phyloP scores from a whole-genome alignment of 2,888 invertebrate genomes.

The Drosophila flavopinicola region DNA sequence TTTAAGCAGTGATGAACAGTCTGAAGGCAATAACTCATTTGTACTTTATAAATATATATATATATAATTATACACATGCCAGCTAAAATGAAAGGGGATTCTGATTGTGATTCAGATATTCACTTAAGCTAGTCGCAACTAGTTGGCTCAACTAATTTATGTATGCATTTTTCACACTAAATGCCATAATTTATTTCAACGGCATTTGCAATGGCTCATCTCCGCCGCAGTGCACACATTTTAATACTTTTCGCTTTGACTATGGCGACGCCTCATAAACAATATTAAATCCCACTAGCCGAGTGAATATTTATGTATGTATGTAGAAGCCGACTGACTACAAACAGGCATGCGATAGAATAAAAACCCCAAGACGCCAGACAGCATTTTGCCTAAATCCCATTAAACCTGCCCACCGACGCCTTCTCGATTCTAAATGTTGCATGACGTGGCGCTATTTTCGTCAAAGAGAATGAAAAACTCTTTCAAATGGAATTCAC shows the following conservation, averaged over 20 bases:
- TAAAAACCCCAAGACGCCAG: constrained; percentile 49
- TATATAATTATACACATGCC: not conserved
- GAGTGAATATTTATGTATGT: constrained; percentile 39
- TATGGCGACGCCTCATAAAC: constrained; percentile 75
- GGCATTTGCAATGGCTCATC: constrained; percentile 61
- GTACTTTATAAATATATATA: not conserved
- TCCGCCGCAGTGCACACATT: constrained; percentile 54
- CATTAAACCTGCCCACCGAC: constrained; percentile 65
- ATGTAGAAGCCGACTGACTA: constrained; percentile 19
- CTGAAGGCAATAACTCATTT: not conserved
- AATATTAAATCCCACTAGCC: constrained; percentile 68
- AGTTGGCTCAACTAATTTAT: constrained; percentile 58
- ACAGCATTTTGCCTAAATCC: constrained; percentile 54
- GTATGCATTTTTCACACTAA: constrained; percentile 73
- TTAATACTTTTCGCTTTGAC: constrained; percentile 70
- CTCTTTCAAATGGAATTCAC: constrained; percentile 61
- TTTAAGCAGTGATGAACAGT: not conserved
- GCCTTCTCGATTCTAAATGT: constrained; percentile 73
- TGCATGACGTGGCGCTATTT: constrained; percentile 77
- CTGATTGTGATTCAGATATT: constrained; percentile 15
- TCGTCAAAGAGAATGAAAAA: constrained; percentile 53
- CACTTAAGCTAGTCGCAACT: constrained; percentile 9
- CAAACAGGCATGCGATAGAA: constrained; percentile 44
- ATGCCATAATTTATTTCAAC: constrained; percentile 74
- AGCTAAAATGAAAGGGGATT: constrained; percentile 5